Conservation (phyloP, 1,140 invertebrate genomes). For the Bemisia tabaci region DNA sequence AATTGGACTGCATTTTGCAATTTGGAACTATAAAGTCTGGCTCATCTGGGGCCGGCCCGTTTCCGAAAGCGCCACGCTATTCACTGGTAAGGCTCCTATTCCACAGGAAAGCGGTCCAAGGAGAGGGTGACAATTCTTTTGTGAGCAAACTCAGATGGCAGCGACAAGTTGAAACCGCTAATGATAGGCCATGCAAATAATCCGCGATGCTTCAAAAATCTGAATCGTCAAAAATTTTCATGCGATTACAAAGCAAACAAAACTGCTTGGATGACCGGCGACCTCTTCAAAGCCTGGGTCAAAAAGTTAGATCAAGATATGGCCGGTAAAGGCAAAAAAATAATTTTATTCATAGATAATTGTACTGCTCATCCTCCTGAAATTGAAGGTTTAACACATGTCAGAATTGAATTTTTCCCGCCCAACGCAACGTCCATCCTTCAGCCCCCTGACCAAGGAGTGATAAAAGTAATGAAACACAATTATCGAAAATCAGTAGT, state of each 20-base stretch:
- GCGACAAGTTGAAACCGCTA: constrained; percentile 12
- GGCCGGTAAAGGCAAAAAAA: background rate
- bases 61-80: too few relatives aligned
- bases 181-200: constrained; percentile 15
- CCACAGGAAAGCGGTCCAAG: constrained; percentile 10
- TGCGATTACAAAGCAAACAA: background rate
- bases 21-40: too few relatives aligned
- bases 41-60: too few relatives aligned
- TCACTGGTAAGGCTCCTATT: too few relatives aligned
- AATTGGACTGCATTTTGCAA: too few relatives aligned
- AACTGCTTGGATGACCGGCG: background rate
- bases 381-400: background rate
- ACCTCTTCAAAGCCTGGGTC: background rate
- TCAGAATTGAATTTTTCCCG: background rate
- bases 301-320: background rate
- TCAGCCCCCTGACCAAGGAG: background rate
- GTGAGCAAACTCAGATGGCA: constrained; percentile 11
- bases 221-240: background rate
- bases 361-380: background rate
- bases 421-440: background rate
- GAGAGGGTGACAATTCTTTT: constrained; percentile 13
- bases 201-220: constrained; percentile 10
- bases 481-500: background rate
- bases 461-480: background rate
- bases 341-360: background rate